phyloP scores from a whole-genome alignment of 2,113 vertebrate genomes.

The Micromys minutus region DNA sequence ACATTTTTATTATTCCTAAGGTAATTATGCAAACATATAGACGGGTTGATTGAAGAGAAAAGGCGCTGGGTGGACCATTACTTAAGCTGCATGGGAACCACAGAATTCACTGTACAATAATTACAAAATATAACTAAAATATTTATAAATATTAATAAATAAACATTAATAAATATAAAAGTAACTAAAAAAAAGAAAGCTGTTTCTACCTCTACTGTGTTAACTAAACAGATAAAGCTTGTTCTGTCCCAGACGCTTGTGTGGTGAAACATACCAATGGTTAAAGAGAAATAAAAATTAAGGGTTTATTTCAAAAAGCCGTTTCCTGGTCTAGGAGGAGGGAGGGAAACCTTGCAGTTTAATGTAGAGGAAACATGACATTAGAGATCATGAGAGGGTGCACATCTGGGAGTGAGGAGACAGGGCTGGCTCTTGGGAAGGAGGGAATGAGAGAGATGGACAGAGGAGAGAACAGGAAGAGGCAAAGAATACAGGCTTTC shows the following conservation, averaged over 20 bases:
- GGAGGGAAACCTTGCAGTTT: background rate
- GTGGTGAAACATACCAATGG: background rate
- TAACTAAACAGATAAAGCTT: slow-evolving; percentile 38
- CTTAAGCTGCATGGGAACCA: background rate
- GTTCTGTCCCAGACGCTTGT: background rate
- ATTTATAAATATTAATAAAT: too few species aligned
- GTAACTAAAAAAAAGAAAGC: background rate
- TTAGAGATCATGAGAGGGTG: background rate
- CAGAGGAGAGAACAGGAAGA: background rate
- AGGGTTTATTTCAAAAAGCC: slow-evolving; percentile 36
- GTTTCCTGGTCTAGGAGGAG: background rate
- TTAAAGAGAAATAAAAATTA: slow-evolving; percentile 44
- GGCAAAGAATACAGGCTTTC: background rate
- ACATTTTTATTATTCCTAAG: background rate
- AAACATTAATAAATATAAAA: too few species aligned
- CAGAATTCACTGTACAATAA: slow-evolving; percentile 16
- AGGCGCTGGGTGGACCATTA: background rate
- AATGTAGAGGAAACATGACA: background rate
- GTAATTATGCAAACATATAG: background rate
- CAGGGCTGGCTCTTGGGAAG: background rate
- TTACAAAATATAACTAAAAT: background rate
- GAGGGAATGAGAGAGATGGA: background rate
- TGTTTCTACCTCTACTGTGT: background rate
- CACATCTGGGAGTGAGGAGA: background rate
- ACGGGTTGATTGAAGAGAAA: background rate